phyloP scores from a whole-genome alignment of 2,797 vertebrate species.

The Heterohyrax brucei region DNA sequence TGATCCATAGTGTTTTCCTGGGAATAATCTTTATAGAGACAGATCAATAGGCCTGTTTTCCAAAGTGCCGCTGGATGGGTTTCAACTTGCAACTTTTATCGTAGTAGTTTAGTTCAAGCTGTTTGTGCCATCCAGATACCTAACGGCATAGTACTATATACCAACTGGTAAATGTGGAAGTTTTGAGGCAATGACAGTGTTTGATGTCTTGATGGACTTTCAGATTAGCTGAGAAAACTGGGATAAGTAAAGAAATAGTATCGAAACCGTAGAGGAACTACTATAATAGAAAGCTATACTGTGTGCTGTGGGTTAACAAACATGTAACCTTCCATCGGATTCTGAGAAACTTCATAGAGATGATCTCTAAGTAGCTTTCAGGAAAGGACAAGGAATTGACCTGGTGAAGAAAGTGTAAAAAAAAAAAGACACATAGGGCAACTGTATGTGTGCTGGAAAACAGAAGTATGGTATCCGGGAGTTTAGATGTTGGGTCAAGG shows the following conservation, averaged over 20 bases:
- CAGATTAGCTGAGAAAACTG: neutral
- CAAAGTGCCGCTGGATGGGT: too few relatives aligned
- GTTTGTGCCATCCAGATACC: too few relatives aligned
- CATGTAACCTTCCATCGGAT: neutral
- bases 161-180: neutral
- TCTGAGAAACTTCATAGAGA: neutral
- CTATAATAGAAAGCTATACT: neutral
- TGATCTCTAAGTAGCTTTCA: neutral
- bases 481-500: neutral
- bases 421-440: neutral
- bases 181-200: neutral
- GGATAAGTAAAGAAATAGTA: conserved; percentile 15
- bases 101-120: too few relatives aligned
- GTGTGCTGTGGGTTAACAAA: neutral
- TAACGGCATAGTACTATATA: neutral
- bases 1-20: too few relatives aligned
- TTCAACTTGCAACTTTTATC: too few relatives aligned
- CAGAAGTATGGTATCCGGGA: neutral
- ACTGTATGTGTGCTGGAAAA: neutral
- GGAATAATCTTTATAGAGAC: too few relatives aligned
- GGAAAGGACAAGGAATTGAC: neutral
- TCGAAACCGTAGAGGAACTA: neutral
- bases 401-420: conserved; percentile 36
- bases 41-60: too few relatives aligned
- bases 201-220: conserved; percentile 4